Percentiles rank a stretch among this genome's conserved stretches.
These are phyloP conservation scores for Oreochromis aureus DNA, from an alignment of 2,113 vertebrate genomes.

Conservation along the genomic window DNA sequence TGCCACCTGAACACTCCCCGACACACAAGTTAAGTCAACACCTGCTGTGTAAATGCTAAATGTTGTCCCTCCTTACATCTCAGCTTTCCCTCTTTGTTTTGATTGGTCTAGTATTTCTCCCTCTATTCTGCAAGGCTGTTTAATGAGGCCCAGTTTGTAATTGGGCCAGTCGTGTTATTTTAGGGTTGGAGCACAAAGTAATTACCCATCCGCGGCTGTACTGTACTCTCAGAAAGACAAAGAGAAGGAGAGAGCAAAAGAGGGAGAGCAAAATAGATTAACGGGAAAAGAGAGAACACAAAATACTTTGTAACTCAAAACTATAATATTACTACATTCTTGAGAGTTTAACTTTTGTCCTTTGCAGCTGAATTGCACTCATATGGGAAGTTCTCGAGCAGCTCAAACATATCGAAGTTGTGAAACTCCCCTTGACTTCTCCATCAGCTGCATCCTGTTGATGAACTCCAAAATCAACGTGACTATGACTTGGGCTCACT, in stretches of 20 bases:
- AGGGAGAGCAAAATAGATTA: background rate
- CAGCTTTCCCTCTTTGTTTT: conserved; percentile 38
- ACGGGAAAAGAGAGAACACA: background rate
- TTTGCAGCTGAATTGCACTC: conserved; percentile 3
- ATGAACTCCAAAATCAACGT: conserved; percentile 43
- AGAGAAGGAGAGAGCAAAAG: background rate
- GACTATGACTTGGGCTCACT: conserved; percentile 29
- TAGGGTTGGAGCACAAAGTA: conserved; percentile 60
- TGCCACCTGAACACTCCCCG: conserved; percentile 22
- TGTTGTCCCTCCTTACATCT: conserved; percentile 34
- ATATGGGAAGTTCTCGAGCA: conserved; percentile 35
- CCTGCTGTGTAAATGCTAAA: conserved; percentile 17
- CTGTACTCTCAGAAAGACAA: conserved; percentile 8
- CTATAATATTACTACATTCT: background rate
- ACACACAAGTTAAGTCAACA: conserved; percentile 40
- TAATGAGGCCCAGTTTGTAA: conserved; percentile 64
- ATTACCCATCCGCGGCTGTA: conserved; percentile 50
- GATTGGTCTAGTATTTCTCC: conserved; percentile 37
- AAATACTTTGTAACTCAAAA: background rate
- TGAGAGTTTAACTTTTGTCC: background rate
- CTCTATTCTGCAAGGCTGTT: conserved; percentile 42
- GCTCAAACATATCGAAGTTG: conserved; percentile 15
- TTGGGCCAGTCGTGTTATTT: conserved; percentile 69
- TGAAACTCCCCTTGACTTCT: conserved; percentile 53
- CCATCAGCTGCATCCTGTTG: conserved; percentile 59